phyloP scores from a whole-genome alignment of 2,113 vertebrate genomes.

The Pelodiscus sinensis region DNA sequence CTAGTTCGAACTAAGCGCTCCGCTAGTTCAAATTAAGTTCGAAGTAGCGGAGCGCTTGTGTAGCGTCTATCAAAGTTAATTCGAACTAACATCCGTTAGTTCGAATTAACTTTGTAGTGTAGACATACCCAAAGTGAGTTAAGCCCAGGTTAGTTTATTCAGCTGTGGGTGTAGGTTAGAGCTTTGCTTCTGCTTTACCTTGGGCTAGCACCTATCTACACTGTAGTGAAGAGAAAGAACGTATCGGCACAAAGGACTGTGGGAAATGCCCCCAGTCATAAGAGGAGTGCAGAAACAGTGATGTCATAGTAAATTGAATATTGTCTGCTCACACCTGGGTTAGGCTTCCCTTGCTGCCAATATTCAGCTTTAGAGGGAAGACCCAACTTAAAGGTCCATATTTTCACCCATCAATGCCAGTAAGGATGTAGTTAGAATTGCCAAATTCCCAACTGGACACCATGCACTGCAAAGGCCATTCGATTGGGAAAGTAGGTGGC shows the following conservation, averaged over 20 bases:
- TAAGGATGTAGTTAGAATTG: neutral
- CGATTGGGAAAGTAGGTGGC: too few species aligned
- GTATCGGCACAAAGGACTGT: neutral
- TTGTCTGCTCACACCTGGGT: neutral
- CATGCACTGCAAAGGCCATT: too few species aligned
- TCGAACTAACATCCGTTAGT: too few species aligned
- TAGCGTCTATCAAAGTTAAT: too few species aligned
- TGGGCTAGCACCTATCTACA: neutral
- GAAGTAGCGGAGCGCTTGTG: too few species aligned
- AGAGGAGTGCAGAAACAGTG: neutral
- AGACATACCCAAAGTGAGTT: too few species aligned
- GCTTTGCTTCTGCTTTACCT: neutral
- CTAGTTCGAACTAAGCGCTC: too few species aligned
- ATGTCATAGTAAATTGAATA: neutral
- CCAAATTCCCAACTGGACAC: too few species aligned
- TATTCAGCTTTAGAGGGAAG: neutral
- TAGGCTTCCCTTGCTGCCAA: neutral
- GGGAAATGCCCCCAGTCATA: neutral
- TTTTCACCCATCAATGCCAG: neutral
- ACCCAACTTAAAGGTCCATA: accelerated
- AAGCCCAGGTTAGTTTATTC: neutral
- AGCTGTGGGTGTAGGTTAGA: neutral
- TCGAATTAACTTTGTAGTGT: too few species aligned
- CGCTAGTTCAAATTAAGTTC: too few species aligned
- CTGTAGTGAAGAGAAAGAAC: neutral